phyloP scores from a whole-genome alignment of 2,113 vertebrate species.

The Coreoperca whiteheadi region DNA sequence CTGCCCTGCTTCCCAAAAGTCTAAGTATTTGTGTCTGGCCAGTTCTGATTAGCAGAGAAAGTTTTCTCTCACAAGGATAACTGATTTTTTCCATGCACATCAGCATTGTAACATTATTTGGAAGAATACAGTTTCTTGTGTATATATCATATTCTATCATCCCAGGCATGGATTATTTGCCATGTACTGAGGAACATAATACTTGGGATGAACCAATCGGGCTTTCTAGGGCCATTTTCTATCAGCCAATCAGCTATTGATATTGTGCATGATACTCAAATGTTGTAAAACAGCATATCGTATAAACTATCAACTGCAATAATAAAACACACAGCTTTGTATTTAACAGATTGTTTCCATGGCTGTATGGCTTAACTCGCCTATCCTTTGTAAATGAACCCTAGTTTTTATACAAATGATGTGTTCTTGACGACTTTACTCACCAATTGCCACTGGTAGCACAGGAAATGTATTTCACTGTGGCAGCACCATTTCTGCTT shows the following conservation, averaged over 20 bases:
- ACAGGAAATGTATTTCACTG: neutral
- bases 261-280: too few species aligned
- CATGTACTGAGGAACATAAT: neutral
- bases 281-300: neutral
- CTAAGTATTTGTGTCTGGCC: constrained; percentile 19
- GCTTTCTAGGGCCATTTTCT: neutral
- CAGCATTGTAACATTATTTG: constrained; percentile 13
- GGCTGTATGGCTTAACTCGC: neutral
- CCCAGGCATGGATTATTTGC: neutral
- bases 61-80: constrained; percentile 5
- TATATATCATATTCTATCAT: constrained; percentile 31
- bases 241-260: neutral
- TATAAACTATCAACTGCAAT: neutral
- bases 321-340: neutral
- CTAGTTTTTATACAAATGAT: neutral
- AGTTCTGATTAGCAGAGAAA: constrained; percentile 21
- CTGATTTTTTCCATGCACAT: constrained; percentile 4
- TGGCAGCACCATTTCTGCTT: neutral
- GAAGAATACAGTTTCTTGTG: constrained; percentile 2
- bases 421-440: neutral
- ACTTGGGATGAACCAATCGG: neutral
- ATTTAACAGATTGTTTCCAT: neutral
- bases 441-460: neutral
- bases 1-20: constrained; percentile 21
- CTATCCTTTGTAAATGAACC: neutral